Conservation (phyloP, 2,888 invertebrate species). For the Drosophila neotestacea region DNA sequence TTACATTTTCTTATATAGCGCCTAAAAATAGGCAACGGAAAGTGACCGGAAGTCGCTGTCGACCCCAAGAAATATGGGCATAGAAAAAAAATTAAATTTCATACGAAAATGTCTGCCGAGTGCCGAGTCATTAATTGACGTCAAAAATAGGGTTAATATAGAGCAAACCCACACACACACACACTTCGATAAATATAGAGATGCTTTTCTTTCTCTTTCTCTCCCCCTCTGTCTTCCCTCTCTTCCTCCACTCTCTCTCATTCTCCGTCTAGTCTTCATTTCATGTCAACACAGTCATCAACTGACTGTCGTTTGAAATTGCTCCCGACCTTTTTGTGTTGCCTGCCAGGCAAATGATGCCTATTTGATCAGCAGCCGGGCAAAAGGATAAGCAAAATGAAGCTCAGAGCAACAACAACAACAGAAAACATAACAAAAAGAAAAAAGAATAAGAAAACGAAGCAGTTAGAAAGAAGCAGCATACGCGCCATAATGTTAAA, state of each 20-base stretch:
- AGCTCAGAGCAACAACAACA: conserved; percentile 37
- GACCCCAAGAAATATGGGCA: conserved; percentile 60
- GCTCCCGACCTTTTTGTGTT: conserved; percentile 74
- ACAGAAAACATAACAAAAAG: conserved; percentile 27
- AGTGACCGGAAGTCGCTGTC: conserved; percentile 70
- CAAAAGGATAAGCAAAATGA: conserved; percentile 77
- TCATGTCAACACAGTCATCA: conserved; percentile 80
- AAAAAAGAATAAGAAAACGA: conserved; percentile 20
- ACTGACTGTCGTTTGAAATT: conserved; percentile 78
- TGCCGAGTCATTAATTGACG: conserved; percentile 74
- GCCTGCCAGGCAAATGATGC: conserved; percentile 78
- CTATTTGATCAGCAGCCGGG: conserved; percentile 77
- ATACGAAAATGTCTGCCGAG: conserved; percentile 35
- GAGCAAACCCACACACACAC: conserved; percentile 26
- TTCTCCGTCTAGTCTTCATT: conserved; percentile 21
- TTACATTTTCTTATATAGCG: conserved; percentile 46
- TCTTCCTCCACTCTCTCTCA: background rate
- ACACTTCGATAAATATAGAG: conserved; percentile 33
- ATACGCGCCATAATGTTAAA: conserved; percentile 59
- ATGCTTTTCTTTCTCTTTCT: conserved; percentile 25
- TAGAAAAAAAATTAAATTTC: conserved; percentile 43
- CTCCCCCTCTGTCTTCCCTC: background rate
- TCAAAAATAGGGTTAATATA: conserved; percentile 79
- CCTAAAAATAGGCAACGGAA: conserved; percentile 72
- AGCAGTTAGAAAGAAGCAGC: conserved; percentile 13